A percentile compares a stretch with the other conserved stretches of the same genome.
Evolutionary conservation across 2,797 vertebrate genomes (phyloP).

Genomic region (Pelodytes ibericus): DNA sequence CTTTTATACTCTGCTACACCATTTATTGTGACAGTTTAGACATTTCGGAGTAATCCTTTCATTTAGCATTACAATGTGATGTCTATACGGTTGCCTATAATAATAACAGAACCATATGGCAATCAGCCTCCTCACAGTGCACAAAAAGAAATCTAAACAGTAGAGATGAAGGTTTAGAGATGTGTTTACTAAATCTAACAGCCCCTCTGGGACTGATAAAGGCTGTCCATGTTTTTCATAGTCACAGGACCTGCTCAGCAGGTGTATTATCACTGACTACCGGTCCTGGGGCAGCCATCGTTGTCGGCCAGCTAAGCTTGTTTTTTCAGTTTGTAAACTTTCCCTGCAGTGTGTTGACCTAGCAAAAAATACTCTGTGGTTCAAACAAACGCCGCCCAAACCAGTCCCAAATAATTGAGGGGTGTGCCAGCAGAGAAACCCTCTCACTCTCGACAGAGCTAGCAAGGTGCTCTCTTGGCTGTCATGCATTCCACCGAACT

Average conservation of each 20-base stretch:
- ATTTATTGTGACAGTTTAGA: too few species aligned
- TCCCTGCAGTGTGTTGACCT: neutral
- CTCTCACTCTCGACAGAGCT: neutral
- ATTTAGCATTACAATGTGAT: too few species aligned
- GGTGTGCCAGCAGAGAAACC: neutral
- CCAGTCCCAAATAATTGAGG: neutral
- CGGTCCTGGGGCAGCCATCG: neutral
- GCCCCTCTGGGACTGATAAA: neutral
- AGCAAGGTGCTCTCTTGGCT: too few species aligned
- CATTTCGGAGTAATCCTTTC: too few species aligned
- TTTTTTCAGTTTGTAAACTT: neutral
- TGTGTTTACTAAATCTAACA: neutral
- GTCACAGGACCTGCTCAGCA: conserved; percentile 9
- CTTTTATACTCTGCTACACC: too few species aligned
- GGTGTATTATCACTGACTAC: neutral
- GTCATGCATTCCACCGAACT: too few species aligned
- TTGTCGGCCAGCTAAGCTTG: neutral
- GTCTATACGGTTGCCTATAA: too few species aligned
- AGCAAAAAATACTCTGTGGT: neutral
- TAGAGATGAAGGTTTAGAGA: too few species aligned
- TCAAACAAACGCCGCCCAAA: neutral
- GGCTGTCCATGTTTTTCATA: conserved; percentile 21
- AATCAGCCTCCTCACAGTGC: too few species aligned
- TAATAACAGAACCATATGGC: too few species aligned
- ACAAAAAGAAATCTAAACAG: too few species aligned